Conservation (phyloP, 1,140 invertebrate genomes). For the Akabosia matsudoensis region DNA sequence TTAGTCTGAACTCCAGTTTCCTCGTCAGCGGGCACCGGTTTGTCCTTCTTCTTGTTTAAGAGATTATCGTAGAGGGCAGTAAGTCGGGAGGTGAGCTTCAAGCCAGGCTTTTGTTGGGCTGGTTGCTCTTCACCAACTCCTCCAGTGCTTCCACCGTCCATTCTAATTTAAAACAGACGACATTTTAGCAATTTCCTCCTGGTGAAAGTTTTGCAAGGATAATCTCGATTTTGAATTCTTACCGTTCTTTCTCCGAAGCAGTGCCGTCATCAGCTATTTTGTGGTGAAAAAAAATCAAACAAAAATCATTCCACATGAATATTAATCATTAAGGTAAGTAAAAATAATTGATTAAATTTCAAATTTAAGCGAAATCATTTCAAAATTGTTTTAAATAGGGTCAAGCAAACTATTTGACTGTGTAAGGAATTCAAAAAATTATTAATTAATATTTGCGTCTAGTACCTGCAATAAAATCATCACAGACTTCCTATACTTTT, state of each 20-base stretch:
- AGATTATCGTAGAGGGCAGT: slow-evolving; percentile 46
- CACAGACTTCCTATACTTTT: not conserved
- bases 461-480: slow-evolving; percentile 5
- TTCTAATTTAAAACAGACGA: too few species aligned
- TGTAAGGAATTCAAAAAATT: not conserved
- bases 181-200: not conserved
- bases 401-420: too few species aligned
- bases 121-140: slow-evolving; percentile 28
- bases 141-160: slow-evolving; percentile 39
- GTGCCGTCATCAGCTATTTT: slow-evolving; percentile 47
- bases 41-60: slow-evolving; percentile 44
- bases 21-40: slow-evolving; percentile 40
- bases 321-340: slow-evolving; percentile 6
- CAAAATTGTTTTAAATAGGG: too few species aligned
- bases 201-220: not conserved
- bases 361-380: too few species aligned
- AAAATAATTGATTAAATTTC: not conserved
- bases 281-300: slow-evolving; percentile 29
- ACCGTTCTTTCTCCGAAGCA: slow-evolving; percentile 47
- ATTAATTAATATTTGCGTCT: not conserved
- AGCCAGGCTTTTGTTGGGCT: slow-evolving; percentile 14
- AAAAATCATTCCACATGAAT: not conserved
- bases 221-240: too few species aligned
- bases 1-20: slow-evolving; percentile 36
- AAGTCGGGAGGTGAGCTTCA: slow-evolving; percentile 38